phyloP scores from a whole-genome alignment of 2,888 invertebrate genomes.

The Serripes groenlandicus region DNA sequence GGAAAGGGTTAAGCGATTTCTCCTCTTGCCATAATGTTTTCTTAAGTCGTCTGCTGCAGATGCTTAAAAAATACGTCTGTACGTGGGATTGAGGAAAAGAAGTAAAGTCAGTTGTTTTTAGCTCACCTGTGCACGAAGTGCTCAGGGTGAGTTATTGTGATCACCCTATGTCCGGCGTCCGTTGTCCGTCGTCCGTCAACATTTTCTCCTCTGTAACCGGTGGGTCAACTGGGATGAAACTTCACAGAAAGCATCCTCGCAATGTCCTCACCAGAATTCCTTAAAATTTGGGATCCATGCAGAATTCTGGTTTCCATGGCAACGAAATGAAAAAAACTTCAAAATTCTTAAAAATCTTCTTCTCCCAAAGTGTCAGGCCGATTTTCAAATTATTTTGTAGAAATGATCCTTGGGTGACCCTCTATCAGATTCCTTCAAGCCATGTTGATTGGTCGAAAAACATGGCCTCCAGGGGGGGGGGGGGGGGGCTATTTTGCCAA shows the following conservation, averaged over 20 bases:
- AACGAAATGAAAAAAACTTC: background rate
- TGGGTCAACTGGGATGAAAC: background rate
- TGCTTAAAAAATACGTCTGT: no score
- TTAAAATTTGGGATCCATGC: background rate
- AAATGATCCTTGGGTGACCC: background rate
- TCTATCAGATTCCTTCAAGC: background rate
- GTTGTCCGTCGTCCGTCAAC: background rate
- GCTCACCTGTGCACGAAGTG: background rate
- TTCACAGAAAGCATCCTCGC: background rate
- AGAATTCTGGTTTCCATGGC: background rate
- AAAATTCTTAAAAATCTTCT: background rate
- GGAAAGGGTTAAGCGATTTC: no score
- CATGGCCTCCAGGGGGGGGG: background rate
- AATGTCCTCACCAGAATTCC: background rate
- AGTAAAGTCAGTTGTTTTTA: no score
- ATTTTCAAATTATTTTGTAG: background rate
- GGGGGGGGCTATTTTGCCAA: no score
- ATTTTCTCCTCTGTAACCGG: background rate
- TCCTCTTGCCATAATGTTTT: no score
- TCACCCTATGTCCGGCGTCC: background rate
- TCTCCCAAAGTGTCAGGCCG: background rate
- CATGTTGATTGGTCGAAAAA: background rate
- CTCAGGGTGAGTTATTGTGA: background rate
- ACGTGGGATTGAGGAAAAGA: no score
- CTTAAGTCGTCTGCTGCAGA: no score